Percentiles rank a stretch among this genome's conserved stretches.
Conservation (phyloP, 1,140 invertebrate species). For the Drepana arcuata region DNA sequence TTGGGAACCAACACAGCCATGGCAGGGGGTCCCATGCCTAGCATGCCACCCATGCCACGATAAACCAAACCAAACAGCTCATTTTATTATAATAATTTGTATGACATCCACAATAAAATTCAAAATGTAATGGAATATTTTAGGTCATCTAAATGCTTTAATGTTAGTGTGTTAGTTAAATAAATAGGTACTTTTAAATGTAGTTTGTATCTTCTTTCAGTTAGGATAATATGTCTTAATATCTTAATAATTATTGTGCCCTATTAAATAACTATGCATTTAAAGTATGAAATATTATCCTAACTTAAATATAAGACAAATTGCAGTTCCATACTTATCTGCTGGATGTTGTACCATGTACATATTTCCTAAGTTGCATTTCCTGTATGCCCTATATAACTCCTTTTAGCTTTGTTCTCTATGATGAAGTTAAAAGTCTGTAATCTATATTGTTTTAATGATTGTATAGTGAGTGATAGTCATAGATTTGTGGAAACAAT, state of each 20-base stretch:
- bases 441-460: conserved; percentile 1
- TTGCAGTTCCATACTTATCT: too few species aligned
- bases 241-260: not conserved
- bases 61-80: conserved; percentile 30
- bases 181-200: conserved; percentile 32
- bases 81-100: conserved; percentile 6
- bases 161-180: conserved; percentile 37
- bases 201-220: conserved; percentile 5
- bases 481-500: conserved; percentile 11
- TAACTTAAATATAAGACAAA: too few species aligned
- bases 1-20: conserved; percentile 72
- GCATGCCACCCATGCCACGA: conserved; percentile 72
- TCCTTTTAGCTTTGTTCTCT: too few species aligned
- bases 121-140: conserved; percentile 11
- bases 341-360: too few species aligned
- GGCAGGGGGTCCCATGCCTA: conserved; percentile 60
- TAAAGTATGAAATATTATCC: too few species aligned
- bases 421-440: too few species aligned
- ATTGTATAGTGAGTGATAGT: conserved; percentile 12
- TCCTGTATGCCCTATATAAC: too few species aligned
- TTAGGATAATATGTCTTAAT: not conserved
- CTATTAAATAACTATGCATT: too few species aligned
- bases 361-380: too few species aligned
- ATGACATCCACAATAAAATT: conserved; percentile 16
- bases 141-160: conserved; percentile 31